Percentiles rank a stretch among this genome's conserved stretches.
phyloP scores from a whole-genome alignment of 2,888 invertebrate species.

The Mylabris sibirica region DNA sequence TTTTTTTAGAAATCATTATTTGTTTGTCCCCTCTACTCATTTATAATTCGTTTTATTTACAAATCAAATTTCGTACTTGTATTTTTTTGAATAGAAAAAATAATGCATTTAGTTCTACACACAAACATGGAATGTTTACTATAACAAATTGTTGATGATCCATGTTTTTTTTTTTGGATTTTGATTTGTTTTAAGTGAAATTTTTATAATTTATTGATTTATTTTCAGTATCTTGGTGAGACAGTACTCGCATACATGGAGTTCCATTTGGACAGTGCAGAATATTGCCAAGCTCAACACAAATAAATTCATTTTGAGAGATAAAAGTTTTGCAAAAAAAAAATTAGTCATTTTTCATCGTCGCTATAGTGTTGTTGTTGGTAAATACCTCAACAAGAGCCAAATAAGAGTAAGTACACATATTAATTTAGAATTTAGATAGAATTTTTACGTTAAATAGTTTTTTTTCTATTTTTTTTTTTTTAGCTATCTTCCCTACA shows the following conservation, averaged over 20 bases:
- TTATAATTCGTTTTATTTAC: not conserved
- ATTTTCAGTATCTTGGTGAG: constrained; percentile 81
- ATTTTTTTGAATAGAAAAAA: not conserved
- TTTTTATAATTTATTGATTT: constrained; percentile 29
- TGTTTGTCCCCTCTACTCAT: constrained; percentile 24
- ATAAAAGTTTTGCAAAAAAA: constrained; percentile 34
- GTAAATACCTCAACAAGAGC: constrained; percentile 54
- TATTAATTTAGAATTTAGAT: not conserved
- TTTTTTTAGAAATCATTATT: constrained; percentile 39
- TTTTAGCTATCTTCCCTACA: constrained; percentile 51
- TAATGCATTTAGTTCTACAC: not conserved
- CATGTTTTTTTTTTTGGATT: no score
- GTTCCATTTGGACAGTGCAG: constrained; percentile 98
- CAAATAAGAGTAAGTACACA: constrained; percentile 51
- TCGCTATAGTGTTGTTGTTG: constrained; percentile 49
- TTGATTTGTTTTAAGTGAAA: not conserved
- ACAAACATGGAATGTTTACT: not conserved
- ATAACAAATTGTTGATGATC: no score
- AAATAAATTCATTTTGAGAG: constrained; percentile 69
- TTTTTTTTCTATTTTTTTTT: not conserved
- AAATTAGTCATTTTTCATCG: constrained; percentile 45
- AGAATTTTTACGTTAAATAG: not conserved
- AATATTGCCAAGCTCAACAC: constrained; percentile 99
- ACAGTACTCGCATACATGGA: constrained; percentile 95
- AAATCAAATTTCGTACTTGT: not conserved